phyloP scores from a whole-genome alignment of 1,140 invertebrate genomes.

The Propsilocerus akamusi region DNA sequence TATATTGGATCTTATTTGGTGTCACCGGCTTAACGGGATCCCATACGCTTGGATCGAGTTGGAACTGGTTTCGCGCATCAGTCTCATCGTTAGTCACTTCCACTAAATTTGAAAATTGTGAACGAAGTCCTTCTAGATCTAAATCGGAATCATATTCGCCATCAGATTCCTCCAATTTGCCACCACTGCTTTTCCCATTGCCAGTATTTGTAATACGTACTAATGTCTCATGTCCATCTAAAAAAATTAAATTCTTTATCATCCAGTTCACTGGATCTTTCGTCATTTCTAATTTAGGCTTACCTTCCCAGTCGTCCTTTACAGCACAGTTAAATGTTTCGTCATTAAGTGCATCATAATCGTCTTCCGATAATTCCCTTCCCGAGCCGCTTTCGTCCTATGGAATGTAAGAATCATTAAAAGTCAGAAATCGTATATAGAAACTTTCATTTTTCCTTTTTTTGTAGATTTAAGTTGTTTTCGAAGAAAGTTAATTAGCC shows the following conservation, averaged over 20 bases:
- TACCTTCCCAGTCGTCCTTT: conserved; percentile 52
- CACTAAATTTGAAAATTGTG: conserved; percentile 12
- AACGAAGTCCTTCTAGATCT: neutral
- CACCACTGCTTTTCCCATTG: neutral
- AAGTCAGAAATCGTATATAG: too few relatives aligned
- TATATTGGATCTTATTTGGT: neutral
- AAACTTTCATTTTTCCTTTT: too few relatives aligned
- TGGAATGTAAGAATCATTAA: too few relatives aligned
- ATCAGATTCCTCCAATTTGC: conserved; percentile 1
- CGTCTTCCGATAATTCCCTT: conserved; percentile 50
- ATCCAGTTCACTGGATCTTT: neutral
- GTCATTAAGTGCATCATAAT: conserved; percentile 78
- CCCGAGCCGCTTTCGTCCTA: conserved; percentile 36
- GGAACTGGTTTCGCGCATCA: conserved; percentile 16
- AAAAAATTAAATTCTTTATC: neutral
- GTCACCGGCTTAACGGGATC: conserved; percentile 16
- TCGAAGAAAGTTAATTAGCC: too few relatives aligned
- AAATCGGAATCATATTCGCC: conserved; percentile 9
- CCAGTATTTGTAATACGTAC: conserved; percentile 10
- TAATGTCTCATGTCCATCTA: conserved; percentile 20
- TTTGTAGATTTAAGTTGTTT: too few relatives aligned
- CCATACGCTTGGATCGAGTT: conserved; percentile 28
- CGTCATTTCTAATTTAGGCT: conserved; percentile 35
- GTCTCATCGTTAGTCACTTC: conserved; percentile 24
- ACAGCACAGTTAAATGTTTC: conserved; percentile 67